Evolutionary conservation across 2,888 invertebrate genomes (phyloP).

Genomic region (Candidula unifasciata): DNA sequence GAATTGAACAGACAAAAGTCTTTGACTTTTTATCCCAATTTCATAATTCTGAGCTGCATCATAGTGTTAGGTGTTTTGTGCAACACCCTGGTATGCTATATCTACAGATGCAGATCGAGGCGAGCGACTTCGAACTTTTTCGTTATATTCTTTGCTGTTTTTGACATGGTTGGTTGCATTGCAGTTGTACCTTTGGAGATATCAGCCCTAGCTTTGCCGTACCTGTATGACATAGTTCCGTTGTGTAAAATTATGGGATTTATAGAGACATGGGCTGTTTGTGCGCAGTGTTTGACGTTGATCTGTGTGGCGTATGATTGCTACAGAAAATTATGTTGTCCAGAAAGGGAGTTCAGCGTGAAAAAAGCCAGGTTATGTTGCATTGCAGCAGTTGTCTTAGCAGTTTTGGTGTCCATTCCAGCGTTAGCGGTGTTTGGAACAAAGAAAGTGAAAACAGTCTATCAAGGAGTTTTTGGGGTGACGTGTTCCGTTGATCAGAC

Average conservation of each 20-base stretch:
- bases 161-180: slow-evolving; percentile 65
- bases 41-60: slow-evolving; percentile 60
- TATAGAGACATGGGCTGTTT: slow-evolving; percentile 63
- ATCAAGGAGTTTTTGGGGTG: slow-evolving; percentile 56
- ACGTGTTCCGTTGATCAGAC: slow-evolving; percentile 65
- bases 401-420: slow-evolving; percentile 62
- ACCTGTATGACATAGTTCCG: slow-evolving; percentile 59
- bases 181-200: slow-evolving; percentile 66
- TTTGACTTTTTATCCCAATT: slow-evolving; percentile 59
- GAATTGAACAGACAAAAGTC: slow-evolving; percentile 61
- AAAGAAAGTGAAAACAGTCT: slow-evolving; percentile 57
- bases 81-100: slow-evolving; percentile 66
- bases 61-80: slow-evolving; percentile 62
- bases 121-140: slow-evolving; percentile 67
- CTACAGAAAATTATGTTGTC: slow-evolving; percentile 68
- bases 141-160: slow-evolving; percentile 66
- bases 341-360: slow-evolving; percentile 63
- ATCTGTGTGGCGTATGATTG: slow-evolving; percentile 68
- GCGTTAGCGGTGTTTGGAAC: slow-evolving; percentile 63
- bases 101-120: slow-evolving; percentile 65
- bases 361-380: slow-evolving; percentile 63
- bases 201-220: slow-evolving; percentile 63
- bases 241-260: slow-evolving; percentile 68
- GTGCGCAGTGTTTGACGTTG: slow-evolving; percentile 64
- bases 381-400: slow-evolving; percentile 56